These are phyloP conservation scores for Pygoscelis antarcticus DNA, from an alignment of 2,113 vertebrate species.

Conservation along the genomic window DNA sequence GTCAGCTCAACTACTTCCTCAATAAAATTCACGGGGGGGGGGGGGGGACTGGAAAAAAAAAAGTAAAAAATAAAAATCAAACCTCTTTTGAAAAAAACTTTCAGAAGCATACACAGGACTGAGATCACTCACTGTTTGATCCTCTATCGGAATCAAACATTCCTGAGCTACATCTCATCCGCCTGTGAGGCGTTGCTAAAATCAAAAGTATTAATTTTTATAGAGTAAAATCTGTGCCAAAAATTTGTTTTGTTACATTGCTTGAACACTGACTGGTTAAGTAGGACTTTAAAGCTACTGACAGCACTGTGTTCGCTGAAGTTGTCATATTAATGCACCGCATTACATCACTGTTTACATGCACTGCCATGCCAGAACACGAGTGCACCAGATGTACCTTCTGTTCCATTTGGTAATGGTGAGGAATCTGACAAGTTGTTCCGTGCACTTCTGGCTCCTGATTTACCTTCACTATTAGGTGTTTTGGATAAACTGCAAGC, in stretches of 20 bases:
- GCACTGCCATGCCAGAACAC: background rate
- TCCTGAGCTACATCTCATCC: conserved; percentile 79
- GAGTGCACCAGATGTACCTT: conserved; percentile 41
- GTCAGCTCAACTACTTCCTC: background rate
- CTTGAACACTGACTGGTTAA: background rate
- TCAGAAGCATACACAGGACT: background rate
- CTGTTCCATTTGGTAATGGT: conserved; percentile 78
- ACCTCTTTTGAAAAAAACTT: background rate
- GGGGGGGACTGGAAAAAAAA: background rate
- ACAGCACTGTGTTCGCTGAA: background rate
- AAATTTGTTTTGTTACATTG: background rate
- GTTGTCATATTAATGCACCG: background rate
- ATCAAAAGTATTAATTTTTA: conserved; percentile 34
- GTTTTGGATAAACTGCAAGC: conserved; percentile 82
- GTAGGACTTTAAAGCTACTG: background rate
- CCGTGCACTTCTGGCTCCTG: conserved; percentile 69
- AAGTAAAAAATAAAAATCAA: background rate
- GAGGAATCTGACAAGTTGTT: conserved; percentile 63
- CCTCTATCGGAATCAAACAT: conserved; percentile 83
- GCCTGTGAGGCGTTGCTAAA: conserved; percentile 77
- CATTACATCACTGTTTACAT: background rate
- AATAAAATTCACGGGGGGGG: background rate
- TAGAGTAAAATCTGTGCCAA: background rate
- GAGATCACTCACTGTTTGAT: conserved; percentile 72
- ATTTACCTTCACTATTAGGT: conserved; percentile 81